Conservation (phyloP, 1,140 invertebrate genomes). For the Dufourea novaeangliae region DNA sequence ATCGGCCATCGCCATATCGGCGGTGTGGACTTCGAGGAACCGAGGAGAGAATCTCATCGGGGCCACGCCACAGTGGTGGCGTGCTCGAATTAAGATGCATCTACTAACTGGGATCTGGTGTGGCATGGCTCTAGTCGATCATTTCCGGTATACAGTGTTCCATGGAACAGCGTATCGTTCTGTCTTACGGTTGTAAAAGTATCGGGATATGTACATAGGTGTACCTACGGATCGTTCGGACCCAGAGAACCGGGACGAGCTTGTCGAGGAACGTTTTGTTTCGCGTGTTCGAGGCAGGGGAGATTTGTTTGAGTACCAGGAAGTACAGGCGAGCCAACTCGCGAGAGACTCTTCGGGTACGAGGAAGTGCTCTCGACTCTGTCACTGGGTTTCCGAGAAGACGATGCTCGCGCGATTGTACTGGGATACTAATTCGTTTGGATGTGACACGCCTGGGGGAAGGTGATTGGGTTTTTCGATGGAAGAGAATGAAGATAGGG, state of each 20-base stretch:
- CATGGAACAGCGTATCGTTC: not conserved
- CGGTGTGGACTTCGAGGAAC: constrained; percentile 51
- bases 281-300: constrained; percentile 30
- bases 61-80: constrained; percentile 20
- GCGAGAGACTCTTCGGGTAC: constrained; percentile 48
- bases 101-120: constrained; percentile 26
- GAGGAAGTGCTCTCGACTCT: constrained; percentile 57
- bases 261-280: constrained; percentile 33
- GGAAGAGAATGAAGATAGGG: not conserved
- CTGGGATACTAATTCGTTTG: constrained; percentile 42
- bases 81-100: constrained; percentile 54
- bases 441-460: constrained; percentile 31
- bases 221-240: no score
- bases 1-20: constrained; percentile 22
- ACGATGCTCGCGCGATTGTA: constrained; percentile 40
- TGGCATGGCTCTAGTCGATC: not conserved
- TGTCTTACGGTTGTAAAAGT: no score
- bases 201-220: no score
- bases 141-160: constrained; percentile 31
- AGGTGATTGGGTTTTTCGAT: not conserved
- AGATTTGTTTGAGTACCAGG: constrained; percentile 62
- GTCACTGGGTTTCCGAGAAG: constrained; percentile 61
- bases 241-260: no score
- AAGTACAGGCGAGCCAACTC: constrained; percentile 45
- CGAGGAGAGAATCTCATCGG: constrained; percentile 54